Evolutionary conservation across 2,113 vertebrate species (phyloP), one percentile per base, ranked within the genome.

Genomic region (Irena cyanogastra): DNA sequence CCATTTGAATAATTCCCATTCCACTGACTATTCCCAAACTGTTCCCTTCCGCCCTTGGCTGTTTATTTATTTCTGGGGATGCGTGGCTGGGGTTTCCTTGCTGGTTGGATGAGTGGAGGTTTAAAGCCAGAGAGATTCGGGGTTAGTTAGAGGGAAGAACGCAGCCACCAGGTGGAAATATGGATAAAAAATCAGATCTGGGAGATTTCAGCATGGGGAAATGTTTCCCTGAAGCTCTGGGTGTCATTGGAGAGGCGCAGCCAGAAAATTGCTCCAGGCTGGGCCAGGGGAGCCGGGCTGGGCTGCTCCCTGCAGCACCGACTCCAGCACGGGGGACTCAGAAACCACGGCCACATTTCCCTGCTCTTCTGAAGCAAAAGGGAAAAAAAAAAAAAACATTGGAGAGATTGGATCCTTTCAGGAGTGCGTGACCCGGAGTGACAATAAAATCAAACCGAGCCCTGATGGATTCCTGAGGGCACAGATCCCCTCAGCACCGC

Each of bases 1-100:
- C 85, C 57, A 64, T 2, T 6, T 95, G 78, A 97, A 96, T 96
- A 95, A 97, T 96, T 96, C 95, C 87, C 75, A 44, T 94, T 88
- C 92, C 80, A 74, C 86, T 94, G 95, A 42, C 85, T 88, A 83
- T 95, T 96, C 95, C 95, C 95, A 95, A 93, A 93, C 82, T 88
- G 84, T 93, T 95, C 87, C 45, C 79, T 74, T 37, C 92, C 41
- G 26, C 33, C 79, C 54, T 77, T 1, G 0, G 6, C 91, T 92
- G 17, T 92, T 86, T 70, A 74, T 88, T 71, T 70, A 74, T 88
- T 71, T 3, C 83, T 31, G 30, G 68, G 53, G 87, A 56, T 49
- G 52, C 80, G 87, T 87, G 75, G 50, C 41, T 95, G 93, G 61
- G 56, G 21, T 10, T 2, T 31, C 30, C 31, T 9, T n/a, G 12